phyloP scores from a whole-genome alignment of 1,140 invertebrate genomes.

The Zaprionus nigranus region DNA sequence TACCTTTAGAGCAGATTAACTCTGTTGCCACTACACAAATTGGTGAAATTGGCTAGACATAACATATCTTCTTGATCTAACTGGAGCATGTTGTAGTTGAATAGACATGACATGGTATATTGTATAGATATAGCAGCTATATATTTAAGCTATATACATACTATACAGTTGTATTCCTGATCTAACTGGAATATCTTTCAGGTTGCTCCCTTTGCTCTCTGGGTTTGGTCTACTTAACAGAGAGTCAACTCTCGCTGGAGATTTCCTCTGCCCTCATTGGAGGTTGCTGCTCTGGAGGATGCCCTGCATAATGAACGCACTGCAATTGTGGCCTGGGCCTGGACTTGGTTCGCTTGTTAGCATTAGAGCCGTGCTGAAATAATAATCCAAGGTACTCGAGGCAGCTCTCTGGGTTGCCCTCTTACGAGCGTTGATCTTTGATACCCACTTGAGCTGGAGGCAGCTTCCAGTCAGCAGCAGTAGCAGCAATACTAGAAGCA shows the following conservation, averaged over 20 bases:
- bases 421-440: conserved; percentile 71
- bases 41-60: no score
- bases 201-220: neutral
- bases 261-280: neutral
- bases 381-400: conserved; percentile 15
- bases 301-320: neutral
- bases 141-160: no score
- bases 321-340: neutral
- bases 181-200: neutral
- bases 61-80: no score
- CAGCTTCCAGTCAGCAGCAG: neutral
- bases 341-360: conserved; percentile 8
- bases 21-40: no score
- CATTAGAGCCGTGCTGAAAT: conserved; percentile 36
- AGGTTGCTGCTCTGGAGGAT: neutral
- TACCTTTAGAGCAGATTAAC: no score
- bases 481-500: no score
- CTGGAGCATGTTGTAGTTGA: no score
- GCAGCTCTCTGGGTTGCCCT: conserved; percentile 21
- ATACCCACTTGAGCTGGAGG: conserved; percentile 60
- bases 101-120: no score
- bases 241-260: neutral
- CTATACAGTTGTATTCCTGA: neutral
- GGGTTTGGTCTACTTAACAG: neutral
- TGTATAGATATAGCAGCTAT: no score